Evolutionary conservation across 2,113 vertebrate genomes (phyloP).

Genomic region (Lamprologus tigripictilis): DNA sequence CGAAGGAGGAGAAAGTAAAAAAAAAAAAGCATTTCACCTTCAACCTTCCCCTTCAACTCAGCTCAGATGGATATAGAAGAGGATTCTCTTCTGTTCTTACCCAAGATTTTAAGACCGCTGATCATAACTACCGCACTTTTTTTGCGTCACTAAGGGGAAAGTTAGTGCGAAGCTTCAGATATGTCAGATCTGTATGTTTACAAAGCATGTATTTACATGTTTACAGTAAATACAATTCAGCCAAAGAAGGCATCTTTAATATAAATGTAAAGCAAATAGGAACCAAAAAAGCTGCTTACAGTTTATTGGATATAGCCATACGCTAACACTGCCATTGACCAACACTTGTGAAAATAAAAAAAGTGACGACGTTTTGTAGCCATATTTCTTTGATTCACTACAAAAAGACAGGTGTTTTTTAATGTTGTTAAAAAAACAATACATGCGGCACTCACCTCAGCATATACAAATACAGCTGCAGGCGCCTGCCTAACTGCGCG

Average conservation of each 20-base stretch:
- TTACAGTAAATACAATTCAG: neutral
- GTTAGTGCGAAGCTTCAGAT: neutral
- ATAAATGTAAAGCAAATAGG: neutral
- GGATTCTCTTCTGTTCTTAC: neutral
- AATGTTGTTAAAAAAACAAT: neutral
- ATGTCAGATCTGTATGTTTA: neutral
- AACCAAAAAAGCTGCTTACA: neutral
- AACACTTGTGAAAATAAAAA: neutral
- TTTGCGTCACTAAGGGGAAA: neutral
- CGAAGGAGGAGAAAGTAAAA: constrained; percentile 44
- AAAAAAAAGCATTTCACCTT: neutral
- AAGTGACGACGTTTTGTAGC: neutral
- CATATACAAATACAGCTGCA: constrained; percentile 26
- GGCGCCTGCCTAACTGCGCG: constrained; percentile 28
- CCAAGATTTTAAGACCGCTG: neutral
- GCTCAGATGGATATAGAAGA: neutral
- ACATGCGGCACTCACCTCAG: constrained; percentile 55
- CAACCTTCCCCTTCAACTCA: neutral
- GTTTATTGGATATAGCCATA: neutral
- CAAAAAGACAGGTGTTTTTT: neutral
- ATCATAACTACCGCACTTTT: neutral
- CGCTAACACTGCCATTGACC: neutral
- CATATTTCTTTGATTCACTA: neutral
- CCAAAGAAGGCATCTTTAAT: neutral
- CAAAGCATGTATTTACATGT: neutral